Evolutionary conservation across 2,113 vertebrate species (phyloP).

Genomic region (Pseudolaguvia tuberculata): DNA sequence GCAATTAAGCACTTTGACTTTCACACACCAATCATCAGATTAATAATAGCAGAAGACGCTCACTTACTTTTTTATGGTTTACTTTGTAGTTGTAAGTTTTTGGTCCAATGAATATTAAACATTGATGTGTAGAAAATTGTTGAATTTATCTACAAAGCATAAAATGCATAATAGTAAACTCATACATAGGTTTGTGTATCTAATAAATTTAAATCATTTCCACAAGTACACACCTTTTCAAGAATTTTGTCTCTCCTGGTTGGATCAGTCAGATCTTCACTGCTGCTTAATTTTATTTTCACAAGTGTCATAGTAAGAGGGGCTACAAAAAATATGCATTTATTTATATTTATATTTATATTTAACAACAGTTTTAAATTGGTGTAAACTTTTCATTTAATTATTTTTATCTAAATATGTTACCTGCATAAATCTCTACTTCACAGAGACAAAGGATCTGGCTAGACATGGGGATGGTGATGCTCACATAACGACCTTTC

Average conservation of each 20-base stretch:
- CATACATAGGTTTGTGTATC: too few species aligned
- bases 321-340: neutral
- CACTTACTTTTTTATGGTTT: neutral
- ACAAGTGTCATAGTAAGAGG: neutral
- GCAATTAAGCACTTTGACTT: too few species aligned
- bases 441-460: neutral
- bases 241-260: neutral
- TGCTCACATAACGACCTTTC: neutral
- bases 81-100: neutral
- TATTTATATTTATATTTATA: neutral
- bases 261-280: neutral
- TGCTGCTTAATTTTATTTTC: neutral
- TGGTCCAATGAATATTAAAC: neutral
- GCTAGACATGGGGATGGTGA: neutral
- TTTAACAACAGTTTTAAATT: neutral
- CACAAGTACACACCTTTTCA: neutral
- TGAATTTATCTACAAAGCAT: neutral
- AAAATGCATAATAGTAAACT: neutral
- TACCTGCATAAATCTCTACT: neutral
- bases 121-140: neutral
- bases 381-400: too few species aligned
- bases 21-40: too few species aligned
- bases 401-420: too few species aligned
- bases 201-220: too few species aligned
- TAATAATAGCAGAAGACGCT: too few species aligned